phyloP scores from a whole-genome alignment of 2,113 vertebrate genomes.

The Globicephala melas region DNA sequence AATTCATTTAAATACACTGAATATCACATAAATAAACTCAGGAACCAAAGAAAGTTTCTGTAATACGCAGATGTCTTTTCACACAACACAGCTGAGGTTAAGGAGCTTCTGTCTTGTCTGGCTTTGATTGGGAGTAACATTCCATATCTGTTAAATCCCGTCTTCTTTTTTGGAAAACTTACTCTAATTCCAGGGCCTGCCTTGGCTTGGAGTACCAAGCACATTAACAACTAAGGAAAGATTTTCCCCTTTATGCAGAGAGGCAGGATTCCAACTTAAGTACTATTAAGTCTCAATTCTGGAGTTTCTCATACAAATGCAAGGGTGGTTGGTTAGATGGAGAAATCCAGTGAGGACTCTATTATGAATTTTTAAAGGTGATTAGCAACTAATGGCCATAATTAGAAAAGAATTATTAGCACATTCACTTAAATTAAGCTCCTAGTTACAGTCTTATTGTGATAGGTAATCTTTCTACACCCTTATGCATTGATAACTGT shows the following conservation, averaged over 20 bases:
- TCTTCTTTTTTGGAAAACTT: background rate
- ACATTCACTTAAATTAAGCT: slow-evolving; percentile 43
- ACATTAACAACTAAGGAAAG: background rate
- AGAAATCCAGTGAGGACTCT: slow-evolving; percentile 6
- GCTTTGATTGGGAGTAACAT: background rate
- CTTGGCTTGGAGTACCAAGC: background rate
- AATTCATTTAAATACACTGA: slow-evolving; percentile 34
- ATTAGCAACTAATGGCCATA: slow-evolving; percentile 38
- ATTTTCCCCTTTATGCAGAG: background rate
- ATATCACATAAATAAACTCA: background rate
- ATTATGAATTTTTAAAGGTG: slow-evolving; percentile 25
- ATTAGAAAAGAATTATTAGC: slow-evolving; percentile 59
- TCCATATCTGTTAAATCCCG: background rate
- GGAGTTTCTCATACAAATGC: background rate
- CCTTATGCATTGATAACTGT: slow-evolving; percentile 23
- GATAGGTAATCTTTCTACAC: slow-evolving; percentile 10
- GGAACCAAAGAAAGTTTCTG: background rate
- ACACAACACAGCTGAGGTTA: background rate
- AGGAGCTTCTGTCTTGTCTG: background rate
- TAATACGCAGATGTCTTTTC: background rate
- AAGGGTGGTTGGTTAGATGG: background rate
- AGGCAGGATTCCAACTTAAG: background rate
- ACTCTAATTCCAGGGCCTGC: background rate
- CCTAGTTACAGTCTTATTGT: slow-evolving; percentile 2
- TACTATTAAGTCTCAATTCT: background rate